These are phyloP conservation scores for Coreoperca whiteheadi DNA, from an alignment of 2,113 vertebrate genomes.

Conservation along the genomic window DNA sequence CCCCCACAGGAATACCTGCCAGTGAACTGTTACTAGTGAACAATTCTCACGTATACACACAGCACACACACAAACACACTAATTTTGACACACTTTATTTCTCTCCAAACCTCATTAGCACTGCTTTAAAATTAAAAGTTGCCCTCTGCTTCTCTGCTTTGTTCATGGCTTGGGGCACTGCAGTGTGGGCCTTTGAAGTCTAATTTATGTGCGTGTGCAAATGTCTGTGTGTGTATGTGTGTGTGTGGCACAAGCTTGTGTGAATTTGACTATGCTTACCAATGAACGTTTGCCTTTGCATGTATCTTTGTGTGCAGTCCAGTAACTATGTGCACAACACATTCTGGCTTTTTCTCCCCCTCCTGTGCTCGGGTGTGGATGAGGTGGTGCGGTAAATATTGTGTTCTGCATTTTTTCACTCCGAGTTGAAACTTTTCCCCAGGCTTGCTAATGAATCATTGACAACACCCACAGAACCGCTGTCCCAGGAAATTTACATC, in stretches of 20 bases:
- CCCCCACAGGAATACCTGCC: slow-evolving; percentile 45
- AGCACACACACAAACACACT: slow-evolving; percentile 14
- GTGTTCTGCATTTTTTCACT: slow-evolving; percentile 47
- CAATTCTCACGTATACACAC: slow-evolving; percentile 26
- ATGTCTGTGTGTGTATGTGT: background rate
- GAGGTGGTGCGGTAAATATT: slow-evolving; percentile 56
- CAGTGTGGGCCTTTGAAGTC: slow-evolving; percentile 67
- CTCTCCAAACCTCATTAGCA: slow-evolving; percentile 72
- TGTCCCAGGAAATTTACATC: slow-evolving; percentile 75
- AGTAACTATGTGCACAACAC: background rate
- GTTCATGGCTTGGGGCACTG: slow-evolving; percentile 56
- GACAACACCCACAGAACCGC: slow-evolving; percentile 68
- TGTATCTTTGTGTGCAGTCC: slow-evolving; percentile 14
- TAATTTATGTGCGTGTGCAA: slow-evolving; percentile 17
- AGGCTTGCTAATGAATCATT: slow-evolving; percentile 74
- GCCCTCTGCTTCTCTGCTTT: slow-evolving; percentile 58
- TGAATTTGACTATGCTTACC: background rate
- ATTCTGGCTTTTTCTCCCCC: background rate
- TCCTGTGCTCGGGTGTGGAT: slow-evolving; percentile 12
- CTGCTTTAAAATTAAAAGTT: slow-evolving; percentile 75
- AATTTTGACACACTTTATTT: slow-evolving; percentile 37
- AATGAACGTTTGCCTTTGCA: background rate
- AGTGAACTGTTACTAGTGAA: slow-evolving; percentile 22
- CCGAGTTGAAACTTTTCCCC: slow-evolving; percentile 31
- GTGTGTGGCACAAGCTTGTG: background rate